Conservation (phyloP, 1,140 invertebrate species). For the Hesperophylax magnus region DNA sequence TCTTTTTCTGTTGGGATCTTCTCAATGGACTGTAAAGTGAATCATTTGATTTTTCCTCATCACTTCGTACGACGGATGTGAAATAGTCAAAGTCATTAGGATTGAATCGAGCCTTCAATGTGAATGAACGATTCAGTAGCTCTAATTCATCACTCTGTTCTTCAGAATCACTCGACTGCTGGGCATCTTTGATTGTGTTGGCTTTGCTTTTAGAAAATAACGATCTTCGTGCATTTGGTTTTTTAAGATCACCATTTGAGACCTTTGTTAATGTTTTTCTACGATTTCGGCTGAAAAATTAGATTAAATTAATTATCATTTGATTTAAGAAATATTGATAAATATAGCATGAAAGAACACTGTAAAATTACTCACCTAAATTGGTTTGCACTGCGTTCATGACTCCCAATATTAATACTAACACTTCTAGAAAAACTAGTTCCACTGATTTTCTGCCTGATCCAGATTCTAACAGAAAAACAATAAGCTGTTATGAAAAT, state of each 20-base stretch:
- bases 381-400: conserved; percentile 12
- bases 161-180: conserved; percentile 70
- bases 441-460: conserved; percentile 9
- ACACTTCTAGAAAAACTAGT: background rate
- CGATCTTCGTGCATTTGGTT: conserved; percentile 11
- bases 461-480: conserved; percentile 26
- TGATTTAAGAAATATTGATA: background rate
- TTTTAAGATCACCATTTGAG: background rate
- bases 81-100: conserved; percentile 79
- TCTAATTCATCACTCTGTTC: conserved; percentile 71
- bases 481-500: background rate
- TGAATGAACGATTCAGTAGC: conserved; percentile 68
- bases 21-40: conserved; percentile 59
- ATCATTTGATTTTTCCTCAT: conserved; percentile 68
- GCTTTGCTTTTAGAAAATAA: conserved; percentile 20
- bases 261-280: conserved; percentile 18
- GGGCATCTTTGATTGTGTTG: background rate
- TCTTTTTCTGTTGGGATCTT: conserved; percentile 57
- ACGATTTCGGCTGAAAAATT: conserved; percentile 38
- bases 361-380: conserved; percentile 10
- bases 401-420: conserved; percentile 9
- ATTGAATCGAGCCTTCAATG: conserved; percentile 72
- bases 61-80: conserved; percentile 71
- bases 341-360: background rate
- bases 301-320: background rate